phyloP scores from a whole-genome alignment of 2,797 vertebrate species.

The Scarus forsteni region DNA sequence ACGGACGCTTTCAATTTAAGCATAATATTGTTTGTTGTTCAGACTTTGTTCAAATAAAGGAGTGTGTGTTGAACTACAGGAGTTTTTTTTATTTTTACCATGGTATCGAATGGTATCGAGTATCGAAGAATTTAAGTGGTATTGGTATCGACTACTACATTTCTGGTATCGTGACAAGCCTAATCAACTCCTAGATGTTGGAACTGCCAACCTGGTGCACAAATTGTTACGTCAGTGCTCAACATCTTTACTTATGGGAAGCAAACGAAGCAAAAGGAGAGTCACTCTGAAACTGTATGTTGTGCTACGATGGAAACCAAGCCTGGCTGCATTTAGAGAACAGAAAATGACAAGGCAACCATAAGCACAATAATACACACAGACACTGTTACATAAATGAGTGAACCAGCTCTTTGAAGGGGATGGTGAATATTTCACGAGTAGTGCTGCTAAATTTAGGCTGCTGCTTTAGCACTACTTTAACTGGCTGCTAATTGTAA shows the following conservation, averaged over 20 bases:
- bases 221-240: too few relatives aligned
- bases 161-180: too few relatives aligned
- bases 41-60: too few relatives aligned
- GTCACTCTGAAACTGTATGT: constrained; percentile 42
- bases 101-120: too few relatives aligned
- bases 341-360: constrained; percentile 22
- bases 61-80: too few relatives aligned
- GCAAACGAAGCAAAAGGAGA: constrained; percentile 23
- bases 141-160: too few relatives aligned
- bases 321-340: constrained; percentile 19
- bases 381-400: constrained; percentile 50
- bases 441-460: constrained; percentile 76
- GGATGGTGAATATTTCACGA: constrained; percentile 80
- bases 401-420: constrained; percentile 50
- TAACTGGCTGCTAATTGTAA: constrained; percentile 40
- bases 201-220: too few relatives aligned
- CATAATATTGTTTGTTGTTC: too few relatives aligned
- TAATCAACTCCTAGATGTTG: too few relatives aligned
- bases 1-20: too few relatives aligned
- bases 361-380: constrained; percentile 35
- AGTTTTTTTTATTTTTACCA: too few relatives aligned
- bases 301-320: constrained; percentile 62
- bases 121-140: too few relatives aligned
- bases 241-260: background rate
- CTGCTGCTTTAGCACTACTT: constrained; percentile 33